These are phyloP conservation scores for Sigmodon hispidus DNA, from an alignment of 2,113 vertebrate genomes.

Conservation along the genomic window DNA sequence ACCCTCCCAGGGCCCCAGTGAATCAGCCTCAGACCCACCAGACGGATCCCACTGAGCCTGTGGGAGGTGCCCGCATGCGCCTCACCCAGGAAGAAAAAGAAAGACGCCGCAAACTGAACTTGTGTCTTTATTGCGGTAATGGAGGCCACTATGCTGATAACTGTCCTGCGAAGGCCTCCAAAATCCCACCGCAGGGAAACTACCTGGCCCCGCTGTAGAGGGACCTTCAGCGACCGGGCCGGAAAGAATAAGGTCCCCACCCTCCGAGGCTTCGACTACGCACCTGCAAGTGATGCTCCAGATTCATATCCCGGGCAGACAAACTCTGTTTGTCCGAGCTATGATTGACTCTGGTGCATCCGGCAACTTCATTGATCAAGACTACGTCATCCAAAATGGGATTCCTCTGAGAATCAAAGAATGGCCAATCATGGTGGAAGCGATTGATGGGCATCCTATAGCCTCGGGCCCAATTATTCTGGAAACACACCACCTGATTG, in stretches of 20 bases:
- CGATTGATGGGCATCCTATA: conserved; percentile 77
- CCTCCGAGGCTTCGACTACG: conserved; percentile 60
- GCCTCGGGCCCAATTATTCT: conserved; percentile 77
- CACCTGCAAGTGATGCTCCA: conserved; percentile 79
- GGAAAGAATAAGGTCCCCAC: conserved; percentile 78
- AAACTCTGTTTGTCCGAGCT: conserved; percentile 75
- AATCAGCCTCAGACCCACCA: neutral
- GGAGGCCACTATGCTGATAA: conserved; percentile 79
- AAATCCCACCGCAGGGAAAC: conserved; percentile 80
- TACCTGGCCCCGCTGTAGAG: conserved; percentile 83
- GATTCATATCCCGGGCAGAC: conserved; percentile 78
- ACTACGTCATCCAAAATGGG: conserved; percentile 67
- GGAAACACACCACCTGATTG: conserved; percentile 68
- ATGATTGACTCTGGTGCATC: conserved; percentile 81
- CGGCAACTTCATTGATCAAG: conserved; percentile 79
- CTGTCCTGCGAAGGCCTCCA: conserved; percentile 79
- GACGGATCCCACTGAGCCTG: conserved; percentile 60
- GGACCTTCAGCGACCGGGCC: conserved; percentile 83
- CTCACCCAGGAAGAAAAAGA: conserved; percentile 78
- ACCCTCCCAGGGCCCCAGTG: neutral
- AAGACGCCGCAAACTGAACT: conserved; percentile 75
- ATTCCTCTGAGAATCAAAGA: conserved; percentile 78
- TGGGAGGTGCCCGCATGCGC: conserved; percentile 78
- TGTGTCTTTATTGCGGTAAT: conserved; percentile 77
- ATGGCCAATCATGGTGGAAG: conserved; percentile 80